Percentiles rank a stretch among this genome's conserved stretches.
These are phyloP conservation scores for Gila orcuttii DNA, from an alignment of 2,113 vertebrate genomes.

Conservation along the genomic window DNA sequence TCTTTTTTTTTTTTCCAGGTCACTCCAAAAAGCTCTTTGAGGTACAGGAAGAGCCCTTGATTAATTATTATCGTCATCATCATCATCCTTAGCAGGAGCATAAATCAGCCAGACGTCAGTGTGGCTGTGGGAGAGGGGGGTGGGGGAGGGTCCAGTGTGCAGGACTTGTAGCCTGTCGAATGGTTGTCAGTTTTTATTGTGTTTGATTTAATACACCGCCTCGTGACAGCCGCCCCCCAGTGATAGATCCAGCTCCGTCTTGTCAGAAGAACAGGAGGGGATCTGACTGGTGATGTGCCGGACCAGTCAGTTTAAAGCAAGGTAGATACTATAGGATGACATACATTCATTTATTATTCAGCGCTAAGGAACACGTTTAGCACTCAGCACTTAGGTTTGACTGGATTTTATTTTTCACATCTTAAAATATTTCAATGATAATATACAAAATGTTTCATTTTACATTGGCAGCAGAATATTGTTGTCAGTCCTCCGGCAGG, in stretches of 20 bases:
- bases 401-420: background rate
- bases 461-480: background rate
- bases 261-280: constrained; percentile 36
- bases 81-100: constrained; percentile 71
- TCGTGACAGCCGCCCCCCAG: constrained; percentile 31
- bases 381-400: background rate
- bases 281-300: constrained; percentile 23
- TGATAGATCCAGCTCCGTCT: background rate
- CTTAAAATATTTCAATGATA: background rate
- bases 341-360: background rate
- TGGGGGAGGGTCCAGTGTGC: background rate
- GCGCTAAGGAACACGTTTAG: background rate
- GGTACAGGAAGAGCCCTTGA: constrained; percentile 76
- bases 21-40: constrained; percentile 69
- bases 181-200: constrained; percentile 51
- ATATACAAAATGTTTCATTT: background rate
- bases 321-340: background rate
- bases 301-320: constrained; percentile 12
- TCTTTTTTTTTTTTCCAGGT: constrained; percentile 78
- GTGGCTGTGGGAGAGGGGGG: constrained; percentile 21
- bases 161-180: constrained; percentile 42
- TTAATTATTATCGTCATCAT: constrained; percentile 82
- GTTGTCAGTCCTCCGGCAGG: background rate
- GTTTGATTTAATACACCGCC: constrained; percentile 43
- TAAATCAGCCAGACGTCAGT: constrained; percentile 74